Evolutionary conservation across 2,113 vertebrate species (phyloP).

Genomic region (Eudyptes chrysolophus): DNA sequence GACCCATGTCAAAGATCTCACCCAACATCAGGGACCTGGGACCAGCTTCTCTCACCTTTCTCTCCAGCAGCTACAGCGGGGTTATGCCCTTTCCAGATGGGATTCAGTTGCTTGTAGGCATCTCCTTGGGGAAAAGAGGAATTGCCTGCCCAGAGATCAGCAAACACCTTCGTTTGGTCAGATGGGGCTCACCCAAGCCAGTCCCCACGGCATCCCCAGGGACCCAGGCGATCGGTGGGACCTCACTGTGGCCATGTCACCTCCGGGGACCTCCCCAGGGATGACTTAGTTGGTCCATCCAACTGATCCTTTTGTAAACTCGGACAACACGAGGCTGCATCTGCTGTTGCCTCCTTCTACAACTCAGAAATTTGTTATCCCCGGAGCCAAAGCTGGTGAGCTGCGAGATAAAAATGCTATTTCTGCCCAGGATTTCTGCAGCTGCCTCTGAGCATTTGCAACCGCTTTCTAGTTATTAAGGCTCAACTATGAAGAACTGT

Average conservation of each 20-base stretch:
- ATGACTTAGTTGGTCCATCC: neutral
- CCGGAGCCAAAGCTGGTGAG: neutral
- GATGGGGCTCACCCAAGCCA: rapidly evolving
- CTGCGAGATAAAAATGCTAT: constrained; percentile 19
- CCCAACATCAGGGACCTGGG: neutral
- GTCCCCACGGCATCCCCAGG: neutral
- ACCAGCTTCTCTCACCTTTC: neutral
- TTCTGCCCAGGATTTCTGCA: constrained; percentile 33
- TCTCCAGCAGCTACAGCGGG: neutral
- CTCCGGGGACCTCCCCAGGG: neutral
- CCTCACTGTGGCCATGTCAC: rapidly evolving
- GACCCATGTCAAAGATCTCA: neutral
- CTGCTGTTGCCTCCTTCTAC: neutral
- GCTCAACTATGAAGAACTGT: neutral
- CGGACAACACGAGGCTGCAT: rapidly evolving
- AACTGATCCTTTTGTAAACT: neutral
- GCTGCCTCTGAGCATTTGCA: constrained; percentile 5
- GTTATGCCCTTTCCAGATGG: neutral
- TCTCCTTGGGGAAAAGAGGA: neutral
- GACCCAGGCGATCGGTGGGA: neutral
- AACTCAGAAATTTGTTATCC: neutral
- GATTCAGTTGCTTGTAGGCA: neutral
- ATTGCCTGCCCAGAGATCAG: neutral
- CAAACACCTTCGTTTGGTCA: neutral
- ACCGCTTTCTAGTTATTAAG: neutral